Percentiles rank a stretch among this genome's conserved stretches.
phyloP scores from a whole-genome alignment of 37 sponge, comb jelly and placozoan species.

The Halichondria panicea region DNA sequence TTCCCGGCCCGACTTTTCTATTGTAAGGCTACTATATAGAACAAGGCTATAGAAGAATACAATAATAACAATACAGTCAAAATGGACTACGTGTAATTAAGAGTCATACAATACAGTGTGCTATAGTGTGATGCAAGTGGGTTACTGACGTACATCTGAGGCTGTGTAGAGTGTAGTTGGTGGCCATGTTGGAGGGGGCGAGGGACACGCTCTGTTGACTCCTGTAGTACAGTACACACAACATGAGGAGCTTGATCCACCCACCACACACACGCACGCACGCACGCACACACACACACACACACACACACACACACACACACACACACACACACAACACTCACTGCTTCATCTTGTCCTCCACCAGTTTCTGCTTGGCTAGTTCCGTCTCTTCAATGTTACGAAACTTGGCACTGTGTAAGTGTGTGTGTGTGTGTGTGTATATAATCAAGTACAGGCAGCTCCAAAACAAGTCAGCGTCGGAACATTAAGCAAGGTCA shows the following conservation, averaged over 20 bases:
- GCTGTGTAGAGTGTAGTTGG: conserved; percentile 83
- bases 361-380: conserved; percentile 56
- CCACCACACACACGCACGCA: neutral
- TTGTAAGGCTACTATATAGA: neutral
- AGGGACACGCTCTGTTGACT: conserved; percentile 53
- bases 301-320: neutral
- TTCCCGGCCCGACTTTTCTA: too few relatives aligned
- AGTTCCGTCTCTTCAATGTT: conserved; percentile 89
- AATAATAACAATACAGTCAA: neutral
- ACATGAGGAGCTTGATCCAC: too few relatives aligned
- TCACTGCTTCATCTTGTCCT: conserved; percentile 56
- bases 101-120: neutral
- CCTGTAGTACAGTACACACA: conserved; percentile 20
- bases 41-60: neutral
- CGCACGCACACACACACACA: neutral
- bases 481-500: too few relatives aligned
- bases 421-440: too few relatives aligned
- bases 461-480: too few relatives aligned
- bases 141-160: conserved; percentile 64
- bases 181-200: conserved; percentile 71
- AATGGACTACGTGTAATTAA: neutral
- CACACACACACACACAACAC: conserved; percentile 1
- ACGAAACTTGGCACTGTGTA: conserved; percentile 71
- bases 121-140: neutral
- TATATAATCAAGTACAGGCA: too few relatives aligned